Base-by-base conservation (phyloP, 2,113 vertebrate species). In the Cathartes aura region DNA sequence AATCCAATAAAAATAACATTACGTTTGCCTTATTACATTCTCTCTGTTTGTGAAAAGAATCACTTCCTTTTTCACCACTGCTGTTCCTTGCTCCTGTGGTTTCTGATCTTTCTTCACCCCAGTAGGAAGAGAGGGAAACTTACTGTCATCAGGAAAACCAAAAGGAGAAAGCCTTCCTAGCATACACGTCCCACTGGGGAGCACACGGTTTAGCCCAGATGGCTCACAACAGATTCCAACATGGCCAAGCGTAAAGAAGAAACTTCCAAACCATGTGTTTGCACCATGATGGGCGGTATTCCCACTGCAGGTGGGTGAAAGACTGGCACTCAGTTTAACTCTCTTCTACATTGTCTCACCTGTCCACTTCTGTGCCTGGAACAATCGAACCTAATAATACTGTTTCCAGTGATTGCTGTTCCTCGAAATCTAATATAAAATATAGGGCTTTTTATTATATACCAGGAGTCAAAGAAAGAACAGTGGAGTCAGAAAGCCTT, bases 281-380 rank as follows among this genome's bases (percentile, higher is more conserved):
- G 75, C 72, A 84, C 40, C 0, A 1, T 8, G 36, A 34, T 40
- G 48, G 40, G 86, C 0, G 0, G 27, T 26, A 47, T 24, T 87
- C 17, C 78, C 55, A 47, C 78, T 20, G 34, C 84, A 59, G 38
- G 47, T 27, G 26, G 23, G 60, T 27, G 30, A 87, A 78, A 6
- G 17, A 48, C 45, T 70, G 42, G 45, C 63, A 83, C 42, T 48
- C 1, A 0, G 5, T 29, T 5, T 32, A 71, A 53, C 24, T 24
- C 56, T 12, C 32, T 40, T n/a, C 16, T n/a, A 4, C 1, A 0
- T 82, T 73, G 76, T 64, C 60, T 79, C 38, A 76, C 75, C 40
- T n/a, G 43, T 34, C 53, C 38, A 36, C 34, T 52, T 83, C 72
- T 48, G 7, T 66, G 76, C 38, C 71, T 48, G 55, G 29, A 76